These are phyloP conservation scores for Apotomis betuletana DNA, from an alignment of 2,888 invertebrate genomes.

Conservation along the genomic window DNA sequence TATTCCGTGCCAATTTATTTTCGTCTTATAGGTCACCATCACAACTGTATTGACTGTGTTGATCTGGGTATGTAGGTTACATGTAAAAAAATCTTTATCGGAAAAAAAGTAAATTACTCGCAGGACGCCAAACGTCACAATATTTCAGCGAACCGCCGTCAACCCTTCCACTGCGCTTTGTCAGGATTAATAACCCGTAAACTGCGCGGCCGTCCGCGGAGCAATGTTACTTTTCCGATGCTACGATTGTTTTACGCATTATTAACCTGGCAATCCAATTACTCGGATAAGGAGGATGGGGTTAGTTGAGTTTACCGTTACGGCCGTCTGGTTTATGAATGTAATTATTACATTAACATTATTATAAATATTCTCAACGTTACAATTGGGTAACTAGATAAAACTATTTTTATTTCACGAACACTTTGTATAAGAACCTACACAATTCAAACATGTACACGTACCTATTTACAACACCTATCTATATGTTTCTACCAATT, in stretches of 20 bases:
- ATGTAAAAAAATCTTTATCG: background rate
- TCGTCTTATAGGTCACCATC: background rate
- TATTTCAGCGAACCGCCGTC: conserved; percentile 70
- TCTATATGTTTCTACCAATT: too few species aligned
- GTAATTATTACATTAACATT: conserved; percentile 20
- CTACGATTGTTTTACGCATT: conserved; percentile 81
- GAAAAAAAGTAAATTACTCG: conserved; percentile 23
- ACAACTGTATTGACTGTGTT: background rate
- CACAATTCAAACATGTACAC: too few species aligned
- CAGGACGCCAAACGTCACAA: conserved; percentile 67
- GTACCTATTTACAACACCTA: too few species aligned
- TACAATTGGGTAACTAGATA: background rate
- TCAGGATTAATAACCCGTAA: conserved; percentile 81
- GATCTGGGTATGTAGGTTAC: conserved; percentile 19
- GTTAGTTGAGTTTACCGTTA: conserved; percentile 47
- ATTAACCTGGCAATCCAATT: conserved; percentile 81
- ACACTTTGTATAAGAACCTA: too few species aligned
- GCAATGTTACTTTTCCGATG: conserved; percentile 71
- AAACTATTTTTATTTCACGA: too few species aligned
- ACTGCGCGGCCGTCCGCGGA: conserved; percentile 60
- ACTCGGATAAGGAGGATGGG: conserved; percentile 71
- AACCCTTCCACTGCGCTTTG: conserved; percentile 79
- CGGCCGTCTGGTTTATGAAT: conserved; percentile 40
- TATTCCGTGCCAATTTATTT: too few species aligned
- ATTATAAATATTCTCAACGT: conserved; percentile 1